Conservation (phyloP, 1,140 invertebrate species). For the Wiebesia pumilae region DNA sequence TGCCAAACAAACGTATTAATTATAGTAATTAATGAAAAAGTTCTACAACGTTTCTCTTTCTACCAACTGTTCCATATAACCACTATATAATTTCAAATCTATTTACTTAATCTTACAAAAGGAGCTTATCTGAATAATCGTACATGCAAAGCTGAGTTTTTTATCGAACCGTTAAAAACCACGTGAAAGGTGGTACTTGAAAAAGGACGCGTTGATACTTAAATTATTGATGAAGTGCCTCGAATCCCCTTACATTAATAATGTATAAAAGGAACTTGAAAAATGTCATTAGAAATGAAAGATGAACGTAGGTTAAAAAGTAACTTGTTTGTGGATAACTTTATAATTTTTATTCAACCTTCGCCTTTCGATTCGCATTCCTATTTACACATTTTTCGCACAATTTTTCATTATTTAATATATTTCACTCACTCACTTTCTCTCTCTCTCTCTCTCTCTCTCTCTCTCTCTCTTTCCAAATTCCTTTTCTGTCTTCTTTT, state of each 20-base stretch:
- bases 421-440: slow-evolving; percentile 32
- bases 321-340: not conserved
- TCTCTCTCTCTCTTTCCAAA: not conserved
- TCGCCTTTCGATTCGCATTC: not conserved
- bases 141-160: not conserved
- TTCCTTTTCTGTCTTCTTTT: not conserved
- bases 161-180: not conserved
- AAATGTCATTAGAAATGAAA: not conserved
- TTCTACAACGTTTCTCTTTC: not conserved
- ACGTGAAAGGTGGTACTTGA: not conserved
- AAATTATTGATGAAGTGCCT: too few relatives aligned
- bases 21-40: not conserved
- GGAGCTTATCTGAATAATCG: not conserved
- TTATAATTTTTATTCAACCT: not conserved
- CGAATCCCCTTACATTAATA: not conserved
- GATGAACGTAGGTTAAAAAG: not conserved
- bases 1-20: not conserved
- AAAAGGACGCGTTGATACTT: not conserved
- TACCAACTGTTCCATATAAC: too few relatives aligned
- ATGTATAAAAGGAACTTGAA: not conserved
- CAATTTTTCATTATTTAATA: slow-evolving; percentile 33
- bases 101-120: not conserved
- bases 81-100: not conserved
- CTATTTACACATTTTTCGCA: not conserved
- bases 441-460: not conserved